These are phyloP conservation scores for Cryptocephalus moraei DNA, from an alignment of 2,888 invertebrate genomes.

Conservation along the genomic window DNA sequence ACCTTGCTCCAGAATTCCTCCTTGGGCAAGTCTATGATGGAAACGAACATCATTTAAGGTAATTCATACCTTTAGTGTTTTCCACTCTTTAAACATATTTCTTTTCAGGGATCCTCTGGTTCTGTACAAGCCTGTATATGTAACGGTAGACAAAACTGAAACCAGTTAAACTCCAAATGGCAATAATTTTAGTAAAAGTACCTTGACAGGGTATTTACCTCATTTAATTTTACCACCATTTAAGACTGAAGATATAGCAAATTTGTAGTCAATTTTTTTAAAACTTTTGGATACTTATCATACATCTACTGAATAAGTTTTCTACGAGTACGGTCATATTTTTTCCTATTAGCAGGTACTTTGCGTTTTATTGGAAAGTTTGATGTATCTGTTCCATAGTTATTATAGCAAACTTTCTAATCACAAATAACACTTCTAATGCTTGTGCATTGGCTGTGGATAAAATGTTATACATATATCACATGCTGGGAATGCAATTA, in stretches of 20 bases:
- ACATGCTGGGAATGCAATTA: too few species aligned
- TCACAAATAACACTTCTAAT: too few species aligned
- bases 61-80: conserved; percentile 3
- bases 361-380: too few species aligned
- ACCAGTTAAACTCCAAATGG: conserved; percentile 12
- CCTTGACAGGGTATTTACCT: conserved; percentile 19
- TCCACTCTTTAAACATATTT: not conserved
- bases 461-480: too few species aligned
- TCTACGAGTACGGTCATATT: not conserved
- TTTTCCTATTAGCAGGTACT: too few species aligned
- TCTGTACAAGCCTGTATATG: conserved; percentile 56
- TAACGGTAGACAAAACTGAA: conserved; percentile 37
- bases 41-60: conserved; percentile 38
- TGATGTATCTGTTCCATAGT: too few species aligned
- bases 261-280: conserved; percentile 14
- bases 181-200: conserved; percentile 22
- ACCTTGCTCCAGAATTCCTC: conserved; percentile 67
- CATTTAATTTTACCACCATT: conserved; percentile 17
- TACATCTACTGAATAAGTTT: not conserved
- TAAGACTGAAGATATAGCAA: conserved; percentile 18
- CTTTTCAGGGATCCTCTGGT: conserved; percentile 45
- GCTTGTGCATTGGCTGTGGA: too few species aligned
- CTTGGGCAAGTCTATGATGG: conserved; percentile 71
- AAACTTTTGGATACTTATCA: conserved; percentile 2
- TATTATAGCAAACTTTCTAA: too few species aligned